A percentile compares a stretch with the other conserved stretches of the same genome.
Conservation (phyloP, 2,797 vertebrate species). For the Aythya fuligula region DNA sequence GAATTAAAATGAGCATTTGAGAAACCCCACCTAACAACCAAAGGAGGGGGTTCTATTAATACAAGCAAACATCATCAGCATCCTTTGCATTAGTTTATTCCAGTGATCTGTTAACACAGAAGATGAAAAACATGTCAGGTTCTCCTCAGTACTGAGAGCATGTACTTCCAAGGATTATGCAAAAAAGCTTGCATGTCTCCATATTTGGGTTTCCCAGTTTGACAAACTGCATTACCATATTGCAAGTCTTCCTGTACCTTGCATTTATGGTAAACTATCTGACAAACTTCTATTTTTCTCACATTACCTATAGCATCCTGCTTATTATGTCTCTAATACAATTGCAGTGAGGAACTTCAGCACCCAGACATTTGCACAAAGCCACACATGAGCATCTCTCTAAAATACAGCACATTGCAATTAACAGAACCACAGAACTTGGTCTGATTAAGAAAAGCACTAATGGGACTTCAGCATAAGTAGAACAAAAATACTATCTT, state of each 20-base stretch:
- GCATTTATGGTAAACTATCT: conserved; percentile 8
- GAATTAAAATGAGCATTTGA: neutral
- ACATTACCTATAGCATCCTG: neutral
- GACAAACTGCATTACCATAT: neutral
- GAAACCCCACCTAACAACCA: neutral
- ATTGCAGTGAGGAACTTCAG: neutral
- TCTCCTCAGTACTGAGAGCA: neutral
- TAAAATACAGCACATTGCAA: neutral
- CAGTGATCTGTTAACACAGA: fast-evolving
- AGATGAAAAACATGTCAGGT: neutral
- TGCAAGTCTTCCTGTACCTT: neutral
- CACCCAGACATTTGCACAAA: neutral
- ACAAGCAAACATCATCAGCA: neutral
- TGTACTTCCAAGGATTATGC: neutral
- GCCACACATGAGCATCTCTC: neutral
- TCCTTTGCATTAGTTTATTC: neutral
- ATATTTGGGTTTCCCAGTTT: neutral
- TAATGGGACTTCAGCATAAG: neutral
- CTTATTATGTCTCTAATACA: neutral
- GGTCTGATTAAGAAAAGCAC: neutral
- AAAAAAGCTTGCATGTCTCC: neutral
- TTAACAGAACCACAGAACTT: neutral
- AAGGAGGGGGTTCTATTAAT: neutral
- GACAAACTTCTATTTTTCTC: conserved; percentile 16
- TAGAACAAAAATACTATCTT: neutral